Evolutionary conservation across 92 coral and sea anemone species (phyloP), one percentile per base, ranked within the genome.

Genomic region (Metridium senile): DNA sequence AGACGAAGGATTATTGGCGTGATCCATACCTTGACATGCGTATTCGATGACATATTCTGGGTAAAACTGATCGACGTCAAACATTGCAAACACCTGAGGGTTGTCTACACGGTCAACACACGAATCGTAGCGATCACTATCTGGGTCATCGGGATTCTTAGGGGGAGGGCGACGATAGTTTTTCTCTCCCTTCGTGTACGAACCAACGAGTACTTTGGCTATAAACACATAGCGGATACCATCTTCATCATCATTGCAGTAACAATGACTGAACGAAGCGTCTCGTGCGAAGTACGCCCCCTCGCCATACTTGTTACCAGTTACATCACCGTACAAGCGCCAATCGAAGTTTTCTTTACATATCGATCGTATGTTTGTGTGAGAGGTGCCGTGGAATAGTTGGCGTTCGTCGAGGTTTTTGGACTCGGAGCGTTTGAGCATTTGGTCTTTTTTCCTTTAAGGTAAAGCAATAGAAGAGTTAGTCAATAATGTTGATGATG

Each of bases 201-300:
- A 85, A 13, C 98, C 98, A 19, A 88, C 86, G 65, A 93, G 75
- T 29, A 93, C 98, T 29, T 82, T 85, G 58, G 89, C 92, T 51
- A 93, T 63, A 30, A 90, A 90, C 79, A 93, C 83, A 79, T 67
- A 85, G n/a, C 91, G 91, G 29, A 85, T 34, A 35, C 79, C 53
- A 33, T 79, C 85, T 0, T 84, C 58, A 58, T 88, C 88, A 27
- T 85, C 84, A 19, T 71, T 70, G 81, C 90, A 85, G 74, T 89
- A 89, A 26, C 79, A 58, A 58, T 79, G 74, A 68, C 93, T 85
- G 51, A 85, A 71, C 33, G 72, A 78, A 16, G 96, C 84, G 31
- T 90, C 82, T 17, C 66, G 62, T 2, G 96, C 85, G 70, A 93
- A 93, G 82, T 93, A 90, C 20, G 92, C 86, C 11, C 98, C 98